Evolutionary conservation across 2,888 invertebrate genomes (phyloP), one percentile per base, ranked within the genome.

Genomic region (Invenusta paracnida): DNA sequence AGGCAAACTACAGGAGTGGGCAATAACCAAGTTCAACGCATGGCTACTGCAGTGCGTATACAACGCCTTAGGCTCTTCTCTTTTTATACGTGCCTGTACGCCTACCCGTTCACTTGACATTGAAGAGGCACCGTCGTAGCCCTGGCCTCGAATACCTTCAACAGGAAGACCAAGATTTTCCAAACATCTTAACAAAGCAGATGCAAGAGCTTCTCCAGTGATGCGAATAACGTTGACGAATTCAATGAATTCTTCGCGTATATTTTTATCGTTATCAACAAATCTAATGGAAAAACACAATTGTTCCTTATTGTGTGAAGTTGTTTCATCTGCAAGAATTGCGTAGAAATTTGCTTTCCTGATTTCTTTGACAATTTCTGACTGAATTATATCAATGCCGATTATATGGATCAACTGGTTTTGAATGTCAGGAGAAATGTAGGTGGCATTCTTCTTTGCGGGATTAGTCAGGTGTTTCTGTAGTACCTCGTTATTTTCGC

Each of bases 61-160:
- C 1, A 73, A 17, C 25, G 83, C 86, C 0, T 0, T 23, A 25
- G 86, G 84, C n/a, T 28, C 81, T 0, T 84, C 66, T 1, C 66
- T 0, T 0, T 30, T 17, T 28, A 86, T 86, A 0, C 81, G 27
- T 0, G 79, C 86, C 0, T 73, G 79, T 27, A 86, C 84, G 23
- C 84, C 86, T 0, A 79, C 79, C 29, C 31, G 23, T 5, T 5
- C 31, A 66, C 83, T 66, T 23, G 86, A 85, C 86, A 86, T 86
- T 28, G 30, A 83, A 28, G 83, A 48, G 27, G 85, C 86, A 0
- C 86, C 86, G 27, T 86, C 86, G 82, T 86, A 86, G 28, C 82
- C 85, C 30, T 86, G 86, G 29, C 86, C 86, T 31, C 85, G 86
- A 0, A 67, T n/a, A 11, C 11, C 1, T 83, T 11, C 2, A 17